Percentiles rank a stretch among this genome's conserved stretches.
Evolutionary conservation across 1,140 invertebrate species (phyloP).

Genomic region (Drosophila nannoptera): DNA sequence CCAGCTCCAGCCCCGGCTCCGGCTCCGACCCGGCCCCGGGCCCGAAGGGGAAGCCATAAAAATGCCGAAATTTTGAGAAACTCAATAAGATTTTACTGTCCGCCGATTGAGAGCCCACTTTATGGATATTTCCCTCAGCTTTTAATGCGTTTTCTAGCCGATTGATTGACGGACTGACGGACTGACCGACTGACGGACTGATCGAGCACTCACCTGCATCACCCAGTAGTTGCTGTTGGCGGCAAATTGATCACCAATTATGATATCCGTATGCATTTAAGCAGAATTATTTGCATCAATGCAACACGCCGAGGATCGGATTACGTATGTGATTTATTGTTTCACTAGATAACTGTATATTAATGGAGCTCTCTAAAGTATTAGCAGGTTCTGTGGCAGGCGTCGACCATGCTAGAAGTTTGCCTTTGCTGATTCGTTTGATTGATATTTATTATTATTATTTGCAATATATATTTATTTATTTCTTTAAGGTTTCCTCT

Average conservation of each 20-base stretch:
- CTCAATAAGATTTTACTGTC: background rate
- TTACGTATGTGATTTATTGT: too few relatives aligned
- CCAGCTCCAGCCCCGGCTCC: too few relatives aligned
- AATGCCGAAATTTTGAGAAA: slow-evolving; percentile 1
- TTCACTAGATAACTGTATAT: too few relatives aligned
- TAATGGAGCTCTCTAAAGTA: too few relatives aligned
- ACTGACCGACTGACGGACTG: background rate
- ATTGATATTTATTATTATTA: slow-evolving; percentile 11
- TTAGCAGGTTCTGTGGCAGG: background rate
- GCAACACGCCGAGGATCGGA: slow-evolving; percentile 2
- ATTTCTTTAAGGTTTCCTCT: slow-evolving; percentile 5
- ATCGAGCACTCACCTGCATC: slow-evolving; percentile 72
- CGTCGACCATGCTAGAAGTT: slow-evolving; percentile 9
- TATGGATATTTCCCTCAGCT: too few relatives aligned
- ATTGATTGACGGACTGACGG: too few relatives aligned
- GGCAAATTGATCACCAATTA: slow-evolving; percentile 79
- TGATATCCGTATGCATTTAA: slow-evolving; percentile 80
- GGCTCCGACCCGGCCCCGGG: too few relatives aligned
- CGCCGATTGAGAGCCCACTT: background rate
- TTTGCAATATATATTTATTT: slow-evolving; percentile 13
- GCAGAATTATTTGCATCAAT: slow-evolving; percentile 67
- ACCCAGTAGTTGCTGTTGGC: slow-evolving; percentile 79
- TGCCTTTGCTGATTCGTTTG: background rate
- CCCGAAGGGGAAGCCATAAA: slow-evolving; percentile 17
- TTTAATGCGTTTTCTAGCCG: too few relatives aligned